Percentiles rank a stretch among this genome's conserved stretches.
Conservation (phyloP, 2,888 invertebrate species). For the Gordius sp. region DNA sequence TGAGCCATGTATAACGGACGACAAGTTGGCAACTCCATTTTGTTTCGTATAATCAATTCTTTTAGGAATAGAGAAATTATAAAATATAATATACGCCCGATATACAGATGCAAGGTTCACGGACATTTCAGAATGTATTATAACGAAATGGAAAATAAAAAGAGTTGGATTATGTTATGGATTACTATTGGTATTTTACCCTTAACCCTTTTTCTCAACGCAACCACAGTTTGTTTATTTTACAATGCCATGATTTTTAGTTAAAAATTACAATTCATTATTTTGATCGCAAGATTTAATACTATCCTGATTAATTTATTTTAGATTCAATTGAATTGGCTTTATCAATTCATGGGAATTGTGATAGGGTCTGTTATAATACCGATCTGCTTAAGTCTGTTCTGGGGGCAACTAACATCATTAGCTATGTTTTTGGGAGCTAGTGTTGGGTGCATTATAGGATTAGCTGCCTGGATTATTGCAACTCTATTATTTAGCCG, state of each 20-base stretch:
- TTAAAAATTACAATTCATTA: too few species aligned
- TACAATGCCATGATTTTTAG: too few species aligned
- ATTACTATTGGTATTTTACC: conserved; percentile 26
- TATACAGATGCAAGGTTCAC: conserved; percentile 25
- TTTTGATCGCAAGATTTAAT: background rate
- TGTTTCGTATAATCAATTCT: background rate
- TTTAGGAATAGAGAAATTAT: background rate
- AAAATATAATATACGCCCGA: conserved; percentile 20
- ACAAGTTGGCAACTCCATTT: conserved; percentile 23
- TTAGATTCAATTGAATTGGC: conserved; percentile 26
- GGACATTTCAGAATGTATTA: conserved; percentile 27
- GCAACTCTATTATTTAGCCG: too few species aligned
- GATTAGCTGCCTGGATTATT: background rate
- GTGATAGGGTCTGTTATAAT: conserved; percentile 29
- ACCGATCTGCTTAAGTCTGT: conserved; percentile 27
- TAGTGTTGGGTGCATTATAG: conserved; percentile 25
- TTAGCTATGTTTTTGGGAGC: conserved; percentile 26
- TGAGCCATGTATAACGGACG: conserved; percentile 24
- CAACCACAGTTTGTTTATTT: conserved; percentile 23
- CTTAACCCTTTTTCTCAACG: conserved; percentile 26
- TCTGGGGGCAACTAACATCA: conserved; percentile 27
- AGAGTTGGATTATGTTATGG: conserved; percentile 28
- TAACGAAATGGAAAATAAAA: conserved; percentile 24
- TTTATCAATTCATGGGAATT: conserved; percentile 29
- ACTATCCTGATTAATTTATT: too few species aligned